Base-by-base conservation (phyloP, 2,797 vertebrate genomes). In the Apogon hyalosoma region DNA sequence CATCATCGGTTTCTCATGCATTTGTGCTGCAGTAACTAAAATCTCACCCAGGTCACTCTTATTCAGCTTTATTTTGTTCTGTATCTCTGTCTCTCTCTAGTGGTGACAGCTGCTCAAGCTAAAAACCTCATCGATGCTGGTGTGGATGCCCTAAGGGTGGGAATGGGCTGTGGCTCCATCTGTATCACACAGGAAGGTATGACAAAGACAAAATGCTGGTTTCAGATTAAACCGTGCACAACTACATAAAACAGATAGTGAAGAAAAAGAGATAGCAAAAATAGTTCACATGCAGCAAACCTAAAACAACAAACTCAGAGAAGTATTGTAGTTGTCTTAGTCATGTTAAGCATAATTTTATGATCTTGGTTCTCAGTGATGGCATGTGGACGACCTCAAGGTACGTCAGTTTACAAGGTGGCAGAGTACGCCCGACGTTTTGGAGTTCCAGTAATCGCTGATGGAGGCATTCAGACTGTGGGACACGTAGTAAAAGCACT, bases 141-240 rank as follows among this genome's bases (percentile, higher is more conserved):
- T 1, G 96, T 95, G 77, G 97, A 98, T 9, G 96, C 95, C 2
- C 86, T 98, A 15, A 92, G 96, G 11, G 97, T 98, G 60, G 97
- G 97, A 12, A 98, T 98, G 97, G 97, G 96, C 11, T 96, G 96
- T 8, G 97, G 97, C 21, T 98, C 96, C 16, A 98, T 98, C 83
- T 98, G 97, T 69, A 98, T 98, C 87, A 98, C 97, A 5, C 97
- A 98, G 74, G 97, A 98, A 96, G 97, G 97, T 97, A 86, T 1
- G 48, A 55, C 19, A 1, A 28, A 18, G 4, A 36, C 10, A 11
- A 31, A 1, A 11, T 21, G 13, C 11, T 21, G 13, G 3, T 31
- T 42, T 39, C 9, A 42, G 4, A 33, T 15, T n/a, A 41, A 3
- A 11, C 15, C 6, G 11, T 49, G 18, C 19, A 7, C 10, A 7